phyloP scores from a whole-genome alignment of 1,140 invertebrate genomes.

The Lordiphosa mommai region DNA sequence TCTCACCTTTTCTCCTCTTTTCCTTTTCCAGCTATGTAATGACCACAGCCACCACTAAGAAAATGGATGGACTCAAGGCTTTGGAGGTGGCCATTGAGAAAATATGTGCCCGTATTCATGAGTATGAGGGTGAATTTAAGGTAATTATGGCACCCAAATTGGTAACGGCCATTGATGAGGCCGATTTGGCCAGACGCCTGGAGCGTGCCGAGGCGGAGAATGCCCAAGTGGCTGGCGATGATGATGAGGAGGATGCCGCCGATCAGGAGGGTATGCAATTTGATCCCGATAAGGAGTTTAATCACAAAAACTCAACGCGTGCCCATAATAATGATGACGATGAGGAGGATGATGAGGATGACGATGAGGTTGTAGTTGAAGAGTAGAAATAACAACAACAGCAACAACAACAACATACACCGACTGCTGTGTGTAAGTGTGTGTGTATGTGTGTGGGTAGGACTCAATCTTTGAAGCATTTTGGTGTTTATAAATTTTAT shows the following conservation, averaged over 20 bases:
- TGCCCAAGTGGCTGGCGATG: slow-evolving; percentile 94
- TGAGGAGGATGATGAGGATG: slow-evolving; percentile 54
- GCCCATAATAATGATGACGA: slow-evolving; percentile 41
- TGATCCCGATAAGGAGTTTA: slow-evolving; percentile 78
- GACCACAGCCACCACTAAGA: slow-evolving; percentile 98
- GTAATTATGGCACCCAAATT: slow-evolving; percentile 99
- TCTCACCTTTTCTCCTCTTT: no score
- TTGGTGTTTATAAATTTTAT: no score
- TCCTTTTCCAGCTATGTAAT: slow-evolving; percentile 91
- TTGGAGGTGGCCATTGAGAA: slow-evolving; percentile 93
- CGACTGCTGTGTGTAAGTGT: no score
- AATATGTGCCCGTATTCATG: slow-evolving; percentile 91
- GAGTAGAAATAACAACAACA: neutral
- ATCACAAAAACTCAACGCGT: slow-evolving; percentile 54
- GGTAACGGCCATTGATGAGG: slow-evolving; percentile 98
- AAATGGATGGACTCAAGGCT: slow-evolving; percentile 93
- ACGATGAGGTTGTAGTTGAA: slow-evolving; percentile 50
- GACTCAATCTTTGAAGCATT: no score
- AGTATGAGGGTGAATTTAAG: slow-evolving; percentile 94
- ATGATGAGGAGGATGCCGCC: slow-evolving; percentile 90
- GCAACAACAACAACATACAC: no score
- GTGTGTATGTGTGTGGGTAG: no score
- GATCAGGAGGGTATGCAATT: slow-evolving; percentile 80
- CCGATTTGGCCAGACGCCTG: slow-evolving; percentile 95
- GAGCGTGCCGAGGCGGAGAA: slow-evolving; percentile 96